A percentile compares a stretch with the other conserved stretches of the same genome.
These are phyloP conservation scores for Drosophila mojavensis DNA, from an alignment of 1,140 invertebrate species.

Conservation along the genomic window DNA sequence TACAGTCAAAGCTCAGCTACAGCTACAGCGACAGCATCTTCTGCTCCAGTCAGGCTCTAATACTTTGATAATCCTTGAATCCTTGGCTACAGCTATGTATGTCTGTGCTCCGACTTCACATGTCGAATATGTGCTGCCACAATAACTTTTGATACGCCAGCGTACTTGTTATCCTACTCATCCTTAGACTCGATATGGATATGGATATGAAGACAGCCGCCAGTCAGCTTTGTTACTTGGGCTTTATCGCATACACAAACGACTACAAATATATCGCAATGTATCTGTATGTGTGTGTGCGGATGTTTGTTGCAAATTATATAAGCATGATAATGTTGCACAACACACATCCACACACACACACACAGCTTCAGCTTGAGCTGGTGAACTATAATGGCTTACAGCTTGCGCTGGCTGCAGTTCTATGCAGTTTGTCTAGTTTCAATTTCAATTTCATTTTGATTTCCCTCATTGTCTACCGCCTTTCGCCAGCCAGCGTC, in stretches of 20 bases:
- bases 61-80: constrained; percentile 74
- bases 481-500: too few relatives aligned
- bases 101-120: constrained; percentile 7
- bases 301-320: constrained; percentile 57
- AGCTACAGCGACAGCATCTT: constrained; percentile 5
- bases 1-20: constrained; percentile 64
- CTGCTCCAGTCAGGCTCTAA: constrained; percentile 43
- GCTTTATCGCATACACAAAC: constrained; percentile 58
- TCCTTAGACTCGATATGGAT: constrained; percentile 27
- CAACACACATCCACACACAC: constrained; percentile 45
- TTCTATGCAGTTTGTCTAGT: constrained; percentile 67
- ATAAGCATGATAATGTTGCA: constrained; percentile 78
- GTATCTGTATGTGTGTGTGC: not conserved
- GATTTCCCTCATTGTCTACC: constrained; percentile 68
- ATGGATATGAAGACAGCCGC: constrained; percentile 48
- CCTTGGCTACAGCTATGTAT: constrained; percentile 31
- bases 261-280: constrained; percentile 32
- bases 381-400: constrained; percentile 17
- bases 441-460: constrained; percentile 74
- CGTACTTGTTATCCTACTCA: constrained; percentile 25
- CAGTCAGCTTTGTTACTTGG: constrained; percentile 78
- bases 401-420: constrained; percentile 23
- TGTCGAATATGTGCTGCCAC: constrained; percentile 61
- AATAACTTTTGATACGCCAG: constrained; percentile 71
- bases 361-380: constrained; percentile 3